These are phyloP conservation scores for Epistrophe grossulariae DNA, from an alignment of 2,888 invertebrate genomes.

Conservation along the genomic window DNA sequence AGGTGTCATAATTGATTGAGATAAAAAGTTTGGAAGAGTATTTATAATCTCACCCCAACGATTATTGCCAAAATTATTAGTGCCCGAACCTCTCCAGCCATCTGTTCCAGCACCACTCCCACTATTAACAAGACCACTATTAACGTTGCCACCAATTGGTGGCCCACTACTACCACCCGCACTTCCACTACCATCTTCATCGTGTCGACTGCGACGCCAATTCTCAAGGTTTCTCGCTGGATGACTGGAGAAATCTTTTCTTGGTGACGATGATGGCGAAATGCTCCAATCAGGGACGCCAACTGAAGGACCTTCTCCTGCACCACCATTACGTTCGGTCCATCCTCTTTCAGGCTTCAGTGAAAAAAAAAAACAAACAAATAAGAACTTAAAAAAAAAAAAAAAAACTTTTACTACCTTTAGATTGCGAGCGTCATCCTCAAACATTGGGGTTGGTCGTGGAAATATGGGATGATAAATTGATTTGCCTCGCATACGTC, in stretches of 20 bases:
- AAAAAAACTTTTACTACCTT: constrained; percentile 50
- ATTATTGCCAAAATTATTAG: constrained; percentile 77
- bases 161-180: constrained; percentile 29
- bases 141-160: constrained; percentile 30
- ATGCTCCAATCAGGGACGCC: constrained; percentile 80
- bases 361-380: background rate
- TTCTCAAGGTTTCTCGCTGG: constrained; percentile 81
- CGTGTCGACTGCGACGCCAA: constrained; percentile 82
- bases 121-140: constrained; percentile 64
- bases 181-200: constrained; percentile 77
- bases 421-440: constrained; percentile 79
- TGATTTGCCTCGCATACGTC: constrained; percentile 82
- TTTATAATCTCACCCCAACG: constrained; percentile 80
- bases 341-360: constrained; percentile 81
- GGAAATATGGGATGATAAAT: constrained; percentile 81
- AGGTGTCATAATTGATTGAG: background rate
- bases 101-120: constrained; percentile 62
- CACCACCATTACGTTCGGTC: constrained; percentile 82
- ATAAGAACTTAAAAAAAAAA: background rate
- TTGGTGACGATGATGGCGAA: constrained; percentile 82
- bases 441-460: constrained; percentile 81
- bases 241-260: constrained; percentile 81
- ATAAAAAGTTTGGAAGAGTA: background rate
- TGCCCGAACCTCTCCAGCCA: constrained; percentile 76
- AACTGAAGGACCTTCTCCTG: constrained; percentile 77